Evolutionary conservation across 2,113 vertebrate species (phyloP), one percentile per base, ranked within the genome.

Genomic region (Syngnathoides biaculeatus): DNA sequence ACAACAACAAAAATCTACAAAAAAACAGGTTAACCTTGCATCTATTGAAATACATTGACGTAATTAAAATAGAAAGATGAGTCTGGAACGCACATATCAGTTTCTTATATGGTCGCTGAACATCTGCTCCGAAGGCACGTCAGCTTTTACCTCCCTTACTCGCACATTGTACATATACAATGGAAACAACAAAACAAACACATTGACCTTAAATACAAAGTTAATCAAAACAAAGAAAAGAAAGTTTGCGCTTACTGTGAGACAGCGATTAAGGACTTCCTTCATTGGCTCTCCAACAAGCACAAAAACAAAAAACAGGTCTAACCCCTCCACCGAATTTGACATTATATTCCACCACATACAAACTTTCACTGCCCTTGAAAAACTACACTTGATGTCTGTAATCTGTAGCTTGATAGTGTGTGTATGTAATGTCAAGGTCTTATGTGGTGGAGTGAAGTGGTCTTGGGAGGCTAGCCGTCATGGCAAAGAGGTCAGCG

Each of bases 151-250:
- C 81, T 79, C 78, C 75, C 72, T 84, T 73, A 76, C 78, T 76
- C 80, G 73, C 75, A 84, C 79, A 73, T 85, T 64, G 83, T 85
- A 88, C 81, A 83, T 79, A 61, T 83, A 88, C 82, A 89, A 84
- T 79, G 77, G 86, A 83, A 86, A 86, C 78, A 85, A 86, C 80
- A 78, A 71, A 88, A 89, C 78, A 68, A 84, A 90, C 74, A 91
- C 81, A 84, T 78, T 82, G 87, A 86, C 84, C 85, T 91, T 90
- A 92, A 91, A 92, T 92, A 92, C 88, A 87, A 77, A 79, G 81
- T 87, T 86, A 86, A 86, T 87, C 64, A 71, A 76, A 85, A 84
- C 71, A 74, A 68, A 79, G 67, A 74, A 68, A 72, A 65, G 56
- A 83, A 90, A 78, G 65, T 87, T 81, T 78, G 81, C 84, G 74